These are phyloP conservation scores for Ageneiosus marmoratus DNA, from an alignment of 2,113 vertebrate genomes.

Conservation along the genomic window DNA sequence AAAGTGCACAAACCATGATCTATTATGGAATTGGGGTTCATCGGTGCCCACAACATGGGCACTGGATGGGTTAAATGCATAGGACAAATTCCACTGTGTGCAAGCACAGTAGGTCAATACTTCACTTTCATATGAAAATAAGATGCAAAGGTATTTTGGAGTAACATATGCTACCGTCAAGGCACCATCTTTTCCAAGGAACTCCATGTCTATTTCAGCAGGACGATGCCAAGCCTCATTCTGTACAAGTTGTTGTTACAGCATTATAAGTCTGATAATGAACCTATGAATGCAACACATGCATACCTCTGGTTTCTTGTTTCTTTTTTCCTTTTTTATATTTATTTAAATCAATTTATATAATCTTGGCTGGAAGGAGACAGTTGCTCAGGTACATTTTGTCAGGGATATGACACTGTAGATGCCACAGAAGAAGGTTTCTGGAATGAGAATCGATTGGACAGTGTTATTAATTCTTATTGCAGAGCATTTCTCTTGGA, in stretches of 20 bases:
- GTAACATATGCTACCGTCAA: too few species aligned
- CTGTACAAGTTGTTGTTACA: background rate
- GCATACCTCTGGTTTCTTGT: background rate
- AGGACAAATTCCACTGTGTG: too few species aligned
- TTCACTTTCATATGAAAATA: too few species aligned
- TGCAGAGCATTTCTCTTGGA: background rate
- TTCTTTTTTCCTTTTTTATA: background rate
- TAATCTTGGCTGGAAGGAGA: conserved; percentile 24
- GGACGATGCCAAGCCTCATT: background rate
- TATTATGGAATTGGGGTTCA: too few species aligned
- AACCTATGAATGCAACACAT: background rate
- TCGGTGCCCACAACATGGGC: too few species aligned
- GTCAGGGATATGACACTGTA: conserved; percentile 59
- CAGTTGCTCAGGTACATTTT: conserved; percentile 55
- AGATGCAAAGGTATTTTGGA: too few species aligned
- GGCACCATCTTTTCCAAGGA: too few species aligned
- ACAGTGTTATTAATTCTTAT: conserved; percentile 56
- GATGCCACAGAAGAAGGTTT: conserved; percentile 55
- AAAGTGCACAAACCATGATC: too few species aligned
- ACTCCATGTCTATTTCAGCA: too few species aligned
- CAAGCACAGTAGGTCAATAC: too few species aligned
- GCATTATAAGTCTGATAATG: background rate
- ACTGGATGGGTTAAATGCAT: too few species aligned
- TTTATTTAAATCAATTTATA: conserved; percentile 54
- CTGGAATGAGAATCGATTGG: conserved; percentile 59